These are phyloP conservation scores for Dendroctonus valens DNA, from an alignment of 1,140 invertebrate species.

Conservation along the genomic window DNA sequence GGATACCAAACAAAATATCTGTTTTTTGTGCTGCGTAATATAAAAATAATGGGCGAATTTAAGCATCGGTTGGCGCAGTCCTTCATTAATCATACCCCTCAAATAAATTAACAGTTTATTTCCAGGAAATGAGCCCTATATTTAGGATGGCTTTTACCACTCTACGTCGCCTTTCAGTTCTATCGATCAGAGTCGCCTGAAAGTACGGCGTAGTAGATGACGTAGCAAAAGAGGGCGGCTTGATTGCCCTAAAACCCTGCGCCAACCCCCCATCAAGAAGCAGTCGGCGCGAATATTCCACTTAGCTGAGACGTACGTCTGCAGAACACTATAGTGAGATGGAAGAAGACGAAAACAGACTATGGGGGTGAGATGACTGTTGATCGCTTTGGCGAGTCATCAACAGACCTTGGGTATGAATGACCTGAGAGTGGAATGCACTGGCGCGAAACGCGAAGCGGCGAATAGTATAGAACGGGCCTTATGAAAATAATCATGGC, in stretches of 20 bases:
- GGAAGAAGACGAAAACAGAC: slow-evolving; percentile 7
- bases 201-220: slow-evolving; percentile 30
- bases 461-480: slow-evolving; percentile 3
- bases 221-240: slow-evolving; percentile 20
- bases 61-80: no score
- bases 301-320: slow-evolving; percentile 3
- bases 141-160: slow-evolving; percentile 6
- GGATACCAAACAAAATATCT: no score
- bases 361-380: not conserved
- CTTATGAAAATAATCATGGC: no score
- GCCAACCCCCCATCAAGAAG: not conserved
- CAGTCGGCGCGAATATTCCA: not conserved
- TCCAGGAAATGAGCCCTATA: slow-evolving; percentile 14
- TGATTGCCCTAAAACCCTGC: slow-evolving; percentile 5
- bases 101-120: not conserved
- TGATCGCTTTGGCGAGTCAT: not conserved
- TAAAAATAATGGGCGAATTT: no score
- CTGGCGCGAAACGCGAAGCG: slow-evolving; percentile 25
- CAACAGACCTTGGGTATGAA: slow-evolving; percentile 21
- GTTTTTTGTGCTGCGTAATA: no score
- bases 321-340: not conserved
- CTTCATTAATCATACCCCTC: no score
- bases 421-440: slow-evolving; percentile 27
- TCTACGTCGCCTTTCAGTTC: slow-evolving; percentile 13
- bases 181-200: slow-evolving; percentile 9